Base-by-base conservation (phyloP, 2,888 invertebrate species). In the Lamproptera curius region DNA sequence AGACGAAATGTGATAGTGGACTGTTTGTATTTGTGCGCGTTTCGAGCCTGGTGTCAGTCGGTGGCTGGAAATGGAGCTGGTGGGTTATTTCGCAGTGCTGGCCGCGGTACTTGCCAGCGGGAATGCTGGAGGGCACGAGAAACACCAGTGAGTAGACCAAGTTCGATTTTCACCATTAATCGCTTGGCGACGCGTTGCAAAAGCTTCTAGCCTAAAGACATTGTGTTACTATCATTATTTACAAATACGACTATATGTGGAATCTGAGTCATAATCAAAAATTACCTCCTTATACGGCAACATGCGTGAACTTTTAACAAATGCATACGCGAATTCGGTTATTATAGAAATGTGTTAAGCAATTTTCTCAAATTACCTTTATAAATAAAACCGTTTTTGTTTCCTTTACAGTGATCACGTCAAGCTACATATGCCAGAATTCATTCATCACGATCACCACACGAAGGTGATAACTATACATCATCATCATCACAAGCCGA, bases 391-490 rank as follows among this genome's bases (percentile, higher is more conserved):
- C n/a, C n/a, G n/a, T n/a, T n/a, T 34, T 54, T 63, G 41, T 65
- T 66, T 78, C 78, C 45, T 65, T 80, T 82, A 47, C 82, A 91
- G 91, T 60, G 81, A 89, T 42, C 90, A 91, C 62, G 76, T 91
- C 52, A 90, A 81, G 66, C 70, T 91, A 40, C 83, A 90, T 63
- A 82, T 91, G 6, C 91, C 91, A 13, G 89, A 91, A 65, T 81
- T 91, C 42, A 84, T 90, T 52, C 90, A 91, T 36, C 90, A 90
- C 52, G 88, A 89, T 39, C 81, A 88, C 51, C 91, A 91, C 60
- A 91, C 90, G 5, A 90, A 90, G 62, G 89, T 90, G 43, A 83
- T 91, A 36, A 89, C 88, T 10, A 82, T 91, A 38, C 90, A 90
- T 56, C 87, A 90, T 50, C 88, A 88, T 50, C 83, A 88, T 40